These are phyloP conservation scores for Pristionchus arcanus DNA, from an alignment of 2,888 invertebrate species.

Conservation along the genomic window DNA sequence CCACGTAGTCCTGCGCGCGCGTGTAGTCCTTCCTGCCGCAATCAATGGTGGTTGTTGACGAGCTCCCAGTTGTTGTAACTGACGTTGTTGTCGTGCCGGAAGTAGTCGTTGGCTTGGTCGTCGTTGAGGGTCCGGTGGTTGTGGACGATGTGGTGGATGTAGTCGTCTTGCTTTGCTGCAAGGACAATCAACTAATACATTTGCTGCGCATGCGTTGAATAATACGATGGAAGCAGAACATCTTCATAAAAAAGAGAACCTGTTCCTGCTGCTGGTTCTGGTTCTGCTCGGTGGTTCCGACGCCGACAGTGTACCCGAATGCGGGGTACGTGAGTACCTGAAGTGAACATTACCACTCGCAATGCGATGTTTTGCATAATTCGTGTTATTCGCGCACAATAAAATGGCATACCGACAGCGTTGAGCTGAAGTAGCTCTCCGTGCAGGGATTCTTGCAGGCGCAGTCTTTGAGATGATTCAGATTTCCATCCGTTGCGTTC, in stretches of 20 bases:
- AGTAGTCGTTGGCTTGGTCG: neutral
- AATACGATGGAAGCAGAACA: no score
- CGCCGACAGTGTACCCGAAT: slow-evolving; percentile 34
- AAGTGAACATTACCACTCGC: neutral
- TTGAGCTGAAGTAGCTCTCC: neutral
- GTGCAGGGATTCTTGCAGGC: slow-evolving; percentile 20
- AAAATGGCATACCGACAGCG: neutral
- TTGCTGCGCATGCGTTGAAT: no score
- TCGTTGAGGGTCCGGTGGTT: neutral
- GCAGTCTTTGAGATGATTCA: neutral
- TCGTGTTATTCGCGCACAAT: neutral
- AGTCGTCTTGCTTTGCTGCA: neutral
- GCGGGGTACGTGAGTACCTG: slow-evolving; percentile 30
- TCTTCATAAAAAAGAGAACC: neutral
- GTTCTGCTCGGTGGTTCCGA: slow-evolving; percentile 17
- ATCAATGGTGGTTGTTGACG: no score
- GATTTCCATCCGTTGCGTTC: neutral
- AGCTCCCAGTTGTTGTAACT: neutral
- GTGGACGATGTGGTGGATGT: neutral
- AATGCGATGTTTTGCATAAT: neutral
- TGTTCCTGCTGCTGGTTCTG: neutral
- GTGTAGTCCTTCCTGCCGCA: no score
- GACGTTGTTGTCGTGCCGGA: neutral
- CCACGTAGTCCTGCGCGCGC: no score
- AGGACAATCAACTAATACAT: no score